These are phyloP conservation scores for Sisor rabdophorus DNA, from an alignment of 2,113 vertebrate species.

Conservation along the genomic window DNA sequence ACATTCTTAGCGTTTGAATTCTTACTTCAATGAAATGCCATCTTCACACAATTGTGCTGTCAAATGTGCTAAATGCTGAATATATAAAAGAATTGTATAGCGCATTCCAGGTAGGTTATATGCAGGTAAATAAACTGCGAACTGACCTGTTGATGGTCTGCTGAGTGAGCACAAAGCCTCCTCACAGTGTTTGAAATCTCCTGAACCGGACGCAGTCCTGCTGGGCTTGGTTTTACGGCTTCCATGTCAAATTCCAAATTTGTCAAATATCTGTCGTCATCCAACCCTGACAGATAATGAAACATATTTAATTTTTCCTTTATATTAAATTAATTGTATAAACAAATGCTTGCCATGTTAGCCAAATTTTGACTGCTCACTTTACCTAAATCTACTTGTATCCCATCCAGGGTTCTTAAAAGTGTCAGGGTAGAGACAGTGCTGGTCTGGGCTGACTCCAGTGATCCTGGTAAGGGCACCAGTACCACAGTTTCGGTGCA, in stretches of 20 bases:
- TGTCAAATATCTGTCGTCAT: constrained; percentile 41
- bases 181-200: constrained; percentile 59
- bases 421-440: constrained; percentile 63
- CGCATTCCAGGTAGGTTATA: neutral
- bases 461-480: constrained; percentile 46
- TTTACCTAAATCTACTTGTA: constrained; percentile 56
- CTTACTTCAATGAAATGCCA: neutral
- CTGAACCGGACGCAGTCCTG: constrained; percentile 43
- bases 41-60: neutral
- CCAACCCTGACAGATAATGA: constrained; percentile 47
- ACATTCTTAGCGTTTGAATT: neutral
- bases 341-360: neutral
- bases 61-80: neutral
- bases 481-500: constrained; percentile 67
- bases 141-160: constrained; percentile 65
- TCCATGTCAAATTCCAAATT: constrained; percentile 65
- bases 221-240: constrained; percentile 41
- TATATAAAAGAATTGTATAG: neutral
- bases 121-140: neutral
- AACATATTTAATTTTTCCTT: no score
- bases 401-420: constrained; percentile 63
- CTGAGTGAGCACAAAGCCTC: constrained; percentile 62
- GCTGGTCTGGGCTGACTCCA: constrained; percentile 57
- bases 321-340: no score
- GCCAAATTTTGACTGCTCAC: neutral